Percentiles rank a stretch among this genome's conserved stretches.
Evolutionary conservation across 2,888 invertebrate genomes (phyloP).

Genomic region (Dicroscelio sp.): DNA sequence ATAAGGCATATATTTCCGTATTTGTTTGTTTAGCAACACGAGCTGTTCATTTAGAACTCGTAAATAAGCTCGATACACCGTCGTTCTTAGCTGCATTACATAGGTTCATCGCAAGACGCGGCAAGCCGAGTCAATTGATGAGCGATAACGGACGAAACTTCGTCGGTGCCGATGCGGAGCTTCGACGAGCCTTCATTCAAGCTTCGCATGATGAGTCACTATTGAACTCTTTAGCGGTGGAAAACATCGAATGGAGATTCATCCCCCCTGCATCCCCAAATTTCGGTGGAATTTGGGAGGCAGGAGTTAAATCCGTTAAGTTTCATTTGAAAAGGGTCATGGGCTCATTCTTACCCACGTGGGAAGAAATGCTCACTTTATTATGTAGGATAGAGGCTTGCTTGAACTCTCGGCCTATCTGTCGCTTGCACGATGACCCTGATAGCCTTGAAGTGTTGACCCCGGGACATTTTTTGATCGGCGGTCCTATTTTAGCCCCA

Average conservation of each 20-base stretch:
- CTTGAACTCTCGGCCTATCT: background rate
- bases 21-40: constrained; percentile 12
- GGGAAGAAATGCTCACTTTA: constrained; percentile 14
- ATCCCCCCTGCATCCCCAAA: background rate
- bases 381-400: too few relatives aligned
- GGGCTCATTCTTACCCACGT: background rate
- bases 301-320: background rate
- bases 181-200: background rate
- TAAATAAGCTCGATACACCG: too few relatives aligned
- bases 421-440: background rate
- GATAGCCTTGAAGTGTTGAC: background rate
- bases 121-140: constrained; percentile 82
- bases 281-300: constrained; percentile 5
- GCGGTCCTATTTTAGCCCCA: background rate
- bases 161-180: constrained; percentile 81
- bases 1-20: background rate
- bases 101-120: constrained; percentile 88
- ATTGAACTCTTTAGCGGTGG: background rate
- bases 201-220: background rate
- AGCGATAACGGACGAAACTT: constrained; percentile 89
- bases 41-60: background rate
- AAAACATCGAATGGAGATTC: background rate
- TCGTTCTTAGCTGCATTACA: constrained; percentile 85
- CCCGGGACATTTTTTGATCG: constrained; percentile 23
- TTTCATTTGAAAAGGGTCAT: background rate